Evolutionary conservation across 2,888 invertebrate genomes (phyloP).

Genomic region (Oxytorus armatus): DNA sequence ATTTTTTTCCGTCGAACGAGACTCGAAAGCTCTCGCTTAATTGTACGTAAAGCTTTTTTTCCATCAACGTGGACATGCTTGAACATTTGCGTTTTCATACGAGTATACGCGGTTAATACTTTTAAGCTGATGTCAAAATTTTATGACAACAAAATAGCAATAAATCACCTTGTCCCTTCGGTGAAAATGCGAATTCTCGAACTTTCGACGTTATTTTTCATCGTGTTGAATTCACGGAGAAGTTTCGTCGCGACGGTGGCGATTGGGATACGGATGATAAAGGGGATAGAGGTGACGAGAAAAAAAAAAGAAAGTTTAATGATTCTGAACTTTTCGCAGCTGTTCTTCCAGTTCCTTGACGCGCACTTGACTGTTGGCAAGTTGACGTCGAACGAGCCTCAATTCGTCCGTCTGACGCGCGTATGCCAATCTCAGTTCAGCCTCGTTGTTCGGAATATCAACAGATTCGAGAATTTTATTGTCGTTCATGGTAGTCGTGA

Average conservation of each 20-base stretch:
- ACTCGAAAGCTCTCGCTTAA: constrained; percentile 22
- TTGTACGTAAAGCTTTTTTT: constrained; percentile 23
- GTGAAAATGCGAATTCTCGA: constrained; percentile 19
- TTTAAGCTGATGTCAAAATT: constrained; percentile 52
- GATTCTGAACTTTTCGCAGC: constrained; percentile 87
- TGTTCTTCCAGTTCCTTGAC: constrained; percentile 93
- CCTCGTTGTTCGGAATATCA: constrained; percentile 82
- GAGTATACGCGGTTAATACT: constrained; percentile 52
- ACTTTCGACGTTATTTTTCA: constrained; percentile 7
- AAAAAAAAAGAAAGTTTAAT: constrained; percentile 52
- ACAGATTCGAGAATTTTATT: constrained; percentile 80
- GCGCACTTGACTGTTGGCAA: constrained; percentile 91
- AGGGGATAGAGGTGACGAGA: constrained; percentile 1
- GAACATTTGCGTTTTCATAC: constrained; percentile 46
- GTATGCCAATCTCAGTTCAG: constrained; percentile 90
- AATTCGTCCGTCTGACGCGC: constrained; percentile 92
- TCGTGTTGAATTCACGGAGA: background rate
- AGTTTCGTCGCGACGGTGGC: no score
- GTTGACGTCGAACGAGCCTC: constrained; percentile 90
- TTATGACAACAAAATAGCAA: constrained; percentile 34
- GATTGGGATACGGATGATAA: no score
- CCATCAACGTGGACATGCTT: background rate
- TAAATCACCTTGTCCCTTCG: background rate
- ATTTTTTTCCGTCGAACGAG: no score
- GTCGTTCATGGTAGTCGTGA: constrained; percentile 76